Conservation (phyloP, 1,140 invertebrate species). For the Cyclargus thomasi region DNA sequence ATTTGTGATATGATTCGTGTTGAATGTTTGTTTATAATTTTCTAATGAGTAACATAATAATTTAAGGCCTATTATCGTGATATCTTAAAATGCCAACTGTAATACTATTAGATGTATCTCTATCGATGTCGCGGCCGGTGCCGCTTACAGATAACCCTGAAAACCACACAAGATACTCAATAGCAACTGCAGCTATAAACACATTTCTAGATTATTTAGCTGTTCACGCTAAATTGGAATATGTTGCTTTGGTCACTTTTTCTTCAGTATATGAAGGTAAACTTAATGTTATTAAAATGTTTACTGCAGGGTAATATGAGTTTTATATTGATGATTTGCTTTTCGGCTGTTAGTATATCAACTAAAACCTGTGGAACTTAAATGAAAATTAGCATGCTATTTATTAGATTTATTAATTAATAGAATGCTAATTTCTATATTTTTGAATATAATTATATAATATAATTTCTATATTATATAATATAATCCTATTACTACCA, state of each 20-base stretch:
- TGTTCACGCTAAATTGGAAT: slow-evolving; percentile 90
- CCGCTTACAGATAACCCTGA: slow-evolving; percentile 59
- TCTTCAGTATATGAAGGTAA: slow-evolving; percentile 84
- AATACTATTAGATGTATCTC: slow-evolving; percentile 85
- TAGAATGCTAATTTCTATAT: too few species aligned
- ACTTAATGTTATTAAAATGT: slow-evolving; percentile 7
- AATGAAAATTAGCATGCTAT: too few species aligned
- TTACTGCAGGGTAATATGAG: neutral
- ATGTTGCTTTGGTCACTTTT: slow-evolving; percentile 91
- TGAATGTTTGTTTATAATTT: too few species aligned
- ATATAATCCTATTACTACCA: too few species aligned
- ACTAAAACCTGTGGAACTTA: too few species aligned
- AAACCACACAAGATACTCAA: slow-evolving; percentile 58
- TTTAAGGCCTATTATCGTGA: neutral
- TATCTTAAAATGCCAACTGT: slow-evolving; percentile 86
- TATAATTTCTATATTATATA: too few species aligned
- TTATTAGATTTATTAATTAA: too few species aligned
- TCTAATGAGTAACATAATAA: neutral
- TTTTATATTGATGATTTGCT: neutral
- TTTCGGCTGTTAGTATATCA: neutral
- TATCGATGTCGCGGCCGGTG: slow-evolving; percentile 84
- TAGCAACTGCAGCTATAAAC: slow-evolving; percentile 90
- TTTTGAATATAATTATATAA: too few species aligned
- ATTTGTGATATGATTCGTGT: too few species aligned
- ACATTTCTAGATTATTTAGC: slow-evolving; percentile 89